These are phyloP conservation scores for Lepidochrysops patricia DNA, from an alignment of 2,888 invertebrate genomes.

Conservation along the genomic window DNA sequence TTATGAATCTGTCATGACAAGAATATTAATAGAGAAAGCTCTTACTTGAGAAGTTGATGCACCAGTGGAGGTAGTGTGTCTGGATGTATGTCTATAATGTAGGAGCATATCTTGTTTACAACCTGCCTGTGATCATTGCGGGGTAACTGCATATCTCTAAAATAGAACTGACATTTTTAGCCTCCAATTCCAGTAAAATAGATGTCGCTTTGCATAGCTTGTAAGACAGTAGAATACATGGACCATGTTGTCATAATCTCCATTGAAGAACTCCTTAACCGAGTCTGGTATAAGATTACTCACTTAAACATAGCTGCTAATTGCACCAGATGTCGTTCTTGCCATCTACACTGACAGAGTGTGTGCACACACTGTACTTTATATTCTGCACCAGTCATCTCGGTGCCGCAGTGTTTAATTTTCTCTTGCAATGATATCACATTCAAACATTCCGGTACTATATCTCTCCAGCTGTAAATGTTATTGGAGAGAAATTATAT, in stretches of 20 bases:
- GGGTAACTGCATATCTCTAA: constrained; percentile 74
- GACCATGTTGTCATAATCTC: no score
- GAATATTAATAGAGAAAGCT: no score
- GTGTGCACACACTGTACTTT: constrained; percentile 75
- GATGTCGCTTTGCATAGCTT: no score
- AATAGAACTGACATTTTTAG: constrained; percentile 28
- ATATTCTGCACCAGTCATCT: constrained; percentile 75
- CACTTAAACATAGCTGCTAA: constrained; percentile 81
- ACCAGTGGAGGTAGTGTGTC: constrained; percentile 79
- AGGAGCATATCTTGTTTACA: constrained; percentile 76
- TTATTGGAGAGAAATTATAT: no score
- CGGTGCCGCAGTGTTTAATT: constrained; percentile 73
- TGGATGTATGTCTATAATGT: constrained; percentile 72
- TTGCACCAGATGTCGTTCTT: constrained; percentile 73
- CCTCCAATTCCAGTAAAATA: background rate
- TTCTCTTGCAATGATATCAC: constrained; percentile 65
- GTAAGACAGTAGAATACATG: no score
- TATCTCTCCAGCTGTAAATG: constrained; percentile 77
- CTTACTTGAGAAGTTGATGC: constrained; percentile 77
- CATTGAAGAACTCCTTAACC: no score
- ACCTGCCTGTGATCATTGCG: constrained; percentile 76
- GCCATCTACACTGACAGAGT: constrained; percentile 77
- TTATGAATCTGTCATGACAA: no score
- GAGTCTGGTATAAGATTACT: no score
- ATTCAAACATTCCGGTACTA: constrained; percentile 77